phyloP scores from a whole-genome alignment of 1,140 invertebrate species.

The Zaprionus davidi region DNA sequence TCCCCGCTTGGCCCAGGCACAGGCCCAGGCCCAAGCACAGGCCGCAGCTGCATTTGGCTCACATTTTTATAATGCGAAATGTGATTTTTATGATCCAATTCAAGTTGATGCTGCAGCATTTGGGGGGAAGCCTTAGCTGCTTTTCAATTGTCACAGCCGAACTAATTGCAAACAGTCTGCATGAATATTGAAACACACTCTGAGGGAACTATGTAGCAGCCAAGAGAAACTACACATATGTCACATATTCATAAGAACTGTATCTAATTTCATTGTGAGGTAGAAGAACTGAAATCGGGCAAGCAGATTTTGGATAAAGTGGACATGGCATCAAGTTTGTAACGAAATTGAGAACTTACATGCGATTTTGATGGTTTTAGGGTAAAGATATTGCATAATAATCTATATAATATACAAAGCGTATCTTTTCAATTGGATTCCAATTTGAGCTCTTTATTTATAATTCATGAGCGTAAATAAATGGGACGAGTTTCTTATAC shows the following conservation, averaged over 20 bases:
- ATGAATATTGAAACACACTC: slow-evolving; percentile 56
- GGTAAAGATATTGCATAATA: not conserved
- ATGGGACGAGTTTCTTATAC: not conserved
- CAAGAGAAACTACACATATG: not conserved
- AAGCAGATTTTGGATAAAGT: not conserved
- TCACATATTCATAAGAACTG: not conserved
- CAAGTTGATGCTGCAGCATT: slow-evolving; percentile 68
- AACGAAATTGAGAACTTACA: not conserved
- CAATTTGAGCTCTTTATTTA: too few species aligned
- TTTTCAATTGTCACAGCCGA: slow-evolving; percentile 72
- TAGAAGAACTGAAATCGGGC: not conserved
- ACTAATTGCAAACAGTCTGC: slow-evolving; percentile 48
- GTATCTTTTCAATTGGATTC: too few species aligned
- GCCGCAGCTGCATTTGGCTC: slow-evolving; percentile 62
- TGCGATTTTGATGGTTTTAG: not conserved
- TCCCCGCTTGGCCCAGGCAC: slow-evolving; percentile 9
- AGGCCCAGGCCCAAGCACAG: not conserved
- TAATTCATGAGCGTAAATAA: too few species aligned
- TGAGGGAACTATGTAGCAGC: not conserved
- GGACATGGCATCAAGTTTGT: not conserved
- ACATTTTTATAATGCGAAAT: slow-evolving; percentile 76
- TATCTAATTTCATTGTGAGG: not conserved
- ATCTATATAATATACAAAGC: not conserved
- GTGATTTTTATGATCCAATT: slow-evolving; percentile 79
- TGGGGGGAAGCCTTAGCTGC: slow-evolving; percentile 37